Evolutionary conservation across 1,140 invertebrate genomes (phyloP).

Genomic region (Pachyrhynchus sulphureomaculatus): DNA sequence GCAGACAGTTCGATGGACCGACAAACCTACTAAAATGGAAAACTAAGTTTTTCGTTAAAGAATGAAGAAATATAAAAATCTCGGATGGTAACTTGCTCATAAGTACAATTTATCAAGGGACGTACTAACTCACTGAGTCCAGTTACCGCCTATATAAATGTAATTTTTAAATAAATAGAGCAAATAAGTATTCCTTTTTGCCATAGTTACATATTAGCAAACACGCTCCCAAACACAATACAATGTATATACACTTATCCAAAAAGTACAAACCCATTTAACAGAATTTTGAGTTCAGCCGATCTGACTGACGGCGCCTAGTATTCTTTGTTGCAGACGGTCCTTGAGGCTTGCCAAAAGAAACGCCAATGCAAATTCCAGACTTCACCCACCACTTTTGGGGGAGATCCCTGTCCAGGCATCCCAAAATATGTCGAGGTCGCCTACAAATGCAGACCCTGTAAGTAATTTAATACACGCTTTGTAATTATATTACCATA

Average conservation of each 20-base stretch:
- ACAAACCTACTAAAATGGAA: too few relatives aligned
- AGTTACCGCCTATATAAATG: too few relatives aligned
- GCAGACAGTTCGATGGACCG: too few relatives aligned
- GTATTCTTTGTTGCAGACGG: slow-evolving; percentile 90
- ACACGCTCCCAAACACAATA: too few relatives aligned
- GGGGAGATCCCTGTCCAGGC: slow-evolving; percentile 83
- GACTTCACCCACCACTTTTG: slow-evolving; percentile 76
- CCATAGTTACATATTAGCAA: too few relatives aligned
- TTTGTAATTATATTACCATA: slow-evolving; percentile 11
- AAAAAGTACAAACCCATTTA: slow-evolving; percentile 3
- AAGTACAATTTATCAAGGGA: too few relatives aligned
- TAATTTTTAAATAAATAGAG: too few relatives aligned
- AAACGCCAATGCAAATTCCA: slow-evolving; percentile 85
- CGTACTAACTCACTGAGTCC: too few relatives aligned
- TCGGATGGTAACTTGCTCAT: too few relatives aligned
- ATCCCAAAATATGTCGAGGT: slow-evolving; percentile 87
- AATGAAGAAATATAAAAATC: too few relatives aligned
- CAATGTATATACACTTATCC: neutral
- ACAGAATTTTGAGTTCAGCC: slow-evolving; percentile 29
- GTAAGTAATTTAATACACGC: slow-evolving; percentile 65
- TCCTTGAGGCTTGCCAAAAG: slow-evolving; percentile 89
- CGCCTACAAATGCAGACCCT: slow-evolving; percentile 91
- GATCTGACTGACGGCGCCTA: slow-evolving; percentile 60
- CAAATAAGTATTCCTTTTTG: too few relatives aligned
- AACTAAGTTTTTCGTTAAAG: too few relatives aligned